Conservation (phyloP, 2,797 vertebrate species). For the Microchirus variegatus region DNA sequence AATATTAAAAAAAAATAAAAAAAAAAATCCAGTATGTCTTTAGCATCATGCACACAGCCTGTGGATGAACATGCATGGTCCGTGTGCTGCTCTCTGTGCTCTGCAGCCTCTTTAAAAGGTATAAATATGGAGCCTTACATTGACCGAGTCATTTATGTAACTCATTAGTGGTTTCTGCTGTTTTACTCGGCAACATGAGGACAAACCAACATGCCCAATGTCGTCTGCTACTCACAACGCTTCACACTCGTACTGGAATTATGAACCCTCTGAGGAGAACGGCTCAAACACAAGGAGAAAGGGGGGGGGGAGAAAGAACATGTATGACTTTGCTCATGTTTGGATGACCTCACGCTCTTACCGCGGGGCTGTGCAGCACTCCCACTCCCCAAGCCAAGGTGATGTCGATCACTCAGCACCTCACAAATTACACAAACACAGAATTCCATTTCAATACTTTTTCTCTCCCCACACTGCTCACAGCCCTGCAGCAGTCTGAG, state of each 20-base stretch:
- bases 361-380: slow-evolving; percentile 38
- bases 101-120: slow-evolving; percentile 15
- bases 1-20: slow-evolving; percentile 45
- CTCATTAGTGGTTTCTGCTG: slow-evolving; percentile 13
- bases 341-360: slow-evolving; percentile 34
- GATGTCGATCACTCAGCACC: slow-evolving; percentile 68
- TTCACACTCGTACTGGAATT: slow-evolving; percentile 76
- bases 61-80: slow-evolving; percentile 73
- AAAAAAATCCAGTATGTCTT: slow-evolving; percentile 77
- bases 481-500: slow-evolving; percentile 69
- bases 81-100: slow-evolving; percentile 39
- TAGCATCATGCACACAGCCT: slow-evolving; percentile 77
- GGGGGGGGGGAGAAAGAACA: neutral
- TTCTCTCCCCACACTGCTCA: slow-evolving; percentile 22
- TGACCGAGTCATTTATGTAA: slow-evolving; percentile 14
- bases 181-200: slow-evolving; percentile 29
- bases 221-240: slow-evolving; percentile 62
- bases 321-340: slow-evolving; percentile 25
- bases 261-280: slow-evolving; percentile 50
- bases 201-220: slow-evolving; percentile 35
- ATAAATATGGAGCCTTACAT: slow-evolving; percentile 1
- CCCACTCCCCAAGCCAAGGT: slow-evolving; percentile 28
- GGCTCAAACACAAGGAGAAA: slow-evolving; percentile 32
- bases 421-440: slow-evolving; percentile 69
- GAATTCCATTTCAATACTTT: slow-evolving; percentile 63